Evolutionary conservation across 2,797 vertebrate species (phyloP).

Genomic region (Sebastiscus tertius): DNA sequence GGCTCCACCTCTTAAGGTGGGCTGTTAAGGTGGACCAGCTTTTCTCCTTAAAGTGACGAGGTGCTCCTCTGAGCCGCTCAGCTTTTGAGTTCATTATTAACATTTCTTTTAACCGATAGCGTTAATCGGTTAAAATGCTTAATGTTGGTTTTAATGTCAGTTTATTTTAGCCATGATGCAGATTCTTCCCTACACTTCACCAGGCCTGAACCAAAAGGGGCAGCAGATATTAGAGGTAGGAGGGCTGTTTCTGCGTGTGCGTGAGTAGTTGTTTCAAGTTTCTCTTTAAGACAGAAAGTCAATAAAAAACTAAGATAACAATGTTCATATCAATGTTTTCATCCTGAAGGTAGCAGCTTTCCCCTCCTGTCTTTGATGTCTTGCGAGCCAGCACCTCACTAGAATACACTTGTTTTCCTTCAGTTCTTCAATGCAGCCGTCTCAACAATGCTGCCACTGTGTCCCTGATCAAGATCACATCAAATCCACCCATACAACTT

Average conservation of each 20-base stretch:
- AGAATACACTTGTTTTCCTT: neutral
- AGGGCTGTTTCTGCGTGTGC: too few species aligned
- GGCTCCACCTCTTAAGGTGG: too few species aligned
- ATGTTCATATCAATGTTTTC: neutral
- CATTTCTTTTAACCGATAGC: too few species aligned
- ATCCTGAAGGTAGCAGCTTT: neutral
- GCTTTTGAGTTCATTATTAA: too few species aligned
- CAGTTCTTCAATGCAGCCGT: neutral
- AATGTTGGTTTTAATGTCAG: neutral
- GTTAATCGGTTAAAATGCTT: too few species aligned
- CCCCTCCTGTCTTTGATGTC: neutral
- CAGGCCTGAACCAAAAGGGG: neutral
- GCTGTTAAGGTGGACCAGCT: too few species aligned
- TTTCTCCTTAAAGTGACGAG: too few species aligned
- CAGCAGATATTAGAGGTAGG: neutral
- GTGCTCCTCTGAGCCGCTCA: too few species aligned
- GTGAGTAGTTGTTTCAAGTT: neutral
- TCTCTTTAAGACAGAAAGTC: too few species aligned
- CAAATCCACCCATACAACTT: neutral
- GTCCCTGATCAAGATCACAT: constrained; percentile 10
- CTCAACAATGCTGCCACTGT: neutral
- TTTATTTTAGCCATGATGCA: neutral
- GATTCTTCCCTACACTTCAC: neutral
- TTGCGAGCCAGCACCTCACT: neutral
- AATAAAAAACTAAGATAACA: neutral